A percentile compares a stretch with the other conserved stretches of the same genome.
These are phyloP conservation scores for Anabas testudineus DNA, from an alignment of 2,797 vertebrate species.

Conservation along the genomic window DNA sequence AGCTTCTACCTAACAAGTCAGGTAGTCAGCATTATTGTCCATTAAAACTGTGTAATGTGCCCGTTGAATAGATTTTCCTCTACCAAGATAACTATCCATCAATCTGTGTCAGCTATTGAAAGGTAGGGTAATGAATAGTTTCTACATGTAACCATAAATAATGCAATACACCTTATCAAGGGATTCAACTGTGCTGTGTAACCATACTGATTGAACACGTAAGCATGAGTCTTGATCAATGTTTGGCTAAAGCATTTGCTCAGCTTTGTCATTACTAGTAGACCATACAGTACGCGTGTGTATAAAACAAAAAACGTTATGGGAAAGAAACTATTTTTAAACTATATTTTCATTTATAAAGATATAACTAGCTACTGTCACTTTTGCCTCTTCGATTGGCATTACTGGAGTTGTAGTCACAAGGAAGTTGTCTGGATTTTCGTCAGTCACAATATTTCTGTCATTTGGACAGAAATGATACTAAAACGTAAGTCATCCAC, in stretches of 20 bases:
- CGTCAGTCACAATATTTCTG: conserved; percentile 9
- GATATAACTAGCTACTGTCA: background rate
- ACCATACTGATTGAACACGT: conserved; percentile 56
- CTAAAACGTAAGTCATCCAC: conserved; percentile 23
- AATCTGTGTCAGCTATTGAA: conserved; percentile 70
- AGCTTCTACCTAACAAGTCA: conserved; percentile 59
- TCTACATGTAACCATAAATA: conserved; percentile 71
- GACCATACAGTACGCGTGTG: too few relatives aligned
- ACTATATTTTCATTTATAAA: background rate
- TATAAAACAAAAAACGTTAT: too few relatives aligned
- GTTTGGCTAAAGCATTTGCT: conserved; percentile 25
- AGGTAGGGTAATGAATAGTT: conserved; percentile 75
- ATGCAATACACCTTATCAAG: conserved; percentile 65
- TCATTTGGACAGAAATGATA: conserved; percentile 7
- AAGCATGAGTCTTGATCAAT: conserved; percentile 23
- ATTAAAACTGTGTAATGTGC: conserved; percentile 73
- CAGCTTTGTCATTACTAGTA: background rate
- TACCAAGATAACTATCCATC: conserved; percentile 78
- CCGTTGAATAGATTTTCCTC: conserved; percentile 68
- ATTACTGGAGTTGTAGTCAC: conserved; percentile 2
- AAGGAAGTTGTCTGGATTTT: background rate
- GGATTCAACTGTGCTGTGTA: conserved; percentile 54
- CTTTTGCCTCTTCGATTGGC: background rate
- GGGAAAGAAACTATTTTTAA: too few relatives aligned
- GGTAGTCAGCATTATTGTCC: conserved; percentile 74